Evolutionary conservation across 2,888 invertebrate species (phyloP), one percentile per base, ranked within the genome.

Genomic region (Drosophila multiciliata): DNA sequence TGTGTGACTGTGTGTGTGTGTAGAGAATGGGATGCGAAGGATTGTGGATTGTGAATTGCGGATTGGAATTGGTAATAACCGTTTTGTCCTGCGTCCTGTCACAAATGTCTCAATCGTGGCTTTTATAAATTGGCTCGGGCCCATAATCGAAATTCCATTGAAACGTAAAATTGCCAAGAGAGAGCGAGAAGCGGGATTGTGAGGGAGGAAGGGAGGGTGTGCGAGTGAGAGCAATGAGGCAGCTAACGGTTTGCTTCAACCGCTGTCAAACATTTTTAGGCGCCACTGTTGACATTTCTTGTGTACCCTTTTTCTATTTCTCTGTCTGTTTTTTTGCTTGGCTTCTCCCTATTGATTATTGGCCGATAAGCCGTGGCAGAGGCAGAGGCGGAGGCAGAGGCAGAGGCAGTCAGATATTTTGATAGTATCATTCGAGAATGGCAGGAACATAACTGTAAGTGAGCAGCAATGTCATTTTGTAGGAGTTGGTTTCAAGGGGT

Each of bases 101-200:
- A 78, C 57, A 85, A 80, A 89, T 83, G 83, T 90, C 90, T 91
- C 85, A 90, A 90, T 90, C 81, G 78, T 67, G 81, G 80, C 85
- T 88, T 86, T 81, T 83, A 71, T 80, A 87, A 85, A 85, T 85
- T 85, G 84, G 84, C 87, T 77, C 72, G 69, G 75, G 82, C 77
- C 77, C 79, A 81, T 90, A 91, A 91, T 91, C 89, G 91, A 91
- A 91, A 90, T 91, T 87, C 86, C 90, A 89, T 85, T 91, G 90
- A 89, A 91, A 91, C 87, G 91, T 91, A 87, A 91, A 91, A 91
- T 91, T 89, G 84, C 85, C 81, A 75, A 57, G 58, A 35, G 29
- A 32, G 29, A 42, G n/a, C 6, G 12, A 53, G 20, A 42, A 11
- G 6, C 29, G 29, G 36, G 29, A 69, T 20, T 33, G 36, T 49